Evolutionary conservation across 2,888 invertebrate species (phyloP).

Genomic region (Micoletzkya japonica): DNA sequence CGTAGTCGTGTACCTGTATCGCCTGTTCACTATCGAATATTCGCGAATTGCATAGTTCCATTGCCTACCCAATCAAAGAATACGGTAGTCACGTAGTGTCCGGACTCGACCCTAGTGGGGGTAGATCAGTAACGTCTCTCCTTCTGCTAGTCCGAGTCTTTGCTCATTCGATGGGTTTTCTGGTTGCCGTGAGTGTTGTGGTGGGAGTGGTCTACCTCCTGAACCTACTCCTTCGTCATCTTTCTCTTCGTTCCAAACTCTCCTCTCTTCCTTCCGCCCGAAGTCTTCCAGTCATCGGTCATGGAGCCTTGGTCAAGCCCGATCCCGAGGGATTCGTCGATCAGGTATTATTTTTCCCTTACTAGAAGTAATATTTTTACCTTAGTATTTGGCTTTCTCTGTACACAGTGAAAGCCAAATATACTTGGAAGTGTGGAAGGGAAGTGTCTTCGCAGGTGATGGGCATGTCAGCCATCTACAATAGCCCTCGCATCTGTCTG

Average conservation of each 20-base stretch:
- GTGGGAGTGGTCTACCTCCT: constrained; percentile 4
- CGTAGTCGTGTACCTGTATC: no score
- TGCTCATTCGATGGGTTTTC: constrained; percentile 22
- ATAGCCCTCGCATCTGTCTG: constrained; percentile 50
- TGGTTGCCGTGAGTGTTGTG: not conserved
- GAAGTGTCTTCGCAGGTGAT: constrained; percentile 40
- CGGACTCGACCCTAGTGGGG: no score
- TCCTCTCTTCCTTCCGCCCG: constrained; percentile 10
- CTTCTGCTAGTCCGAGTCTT: no score
- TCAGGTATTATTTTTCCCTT: constrained; percentile 31
- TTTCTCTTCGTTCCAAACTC: constrained; percentile 2
- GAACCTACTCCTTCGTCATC: not conserved
- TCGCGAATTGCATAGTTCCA: no score
- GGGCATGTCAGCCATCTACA: constrained; percentile 57
- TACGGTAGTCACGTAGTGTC: no score
- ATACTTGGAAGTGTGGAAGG: not conserved
- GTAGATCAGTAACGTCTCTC: no score
- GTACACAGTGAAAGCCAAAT: not conserved
- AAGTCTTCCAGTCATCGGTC: constrained; percentile 71
- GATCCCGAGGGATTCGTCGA: constrained; percentile 69
- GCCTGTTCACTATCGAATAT: no score
- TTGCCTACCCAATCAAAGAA: no score
- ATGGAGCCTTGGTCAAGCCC: constrained; percentile 71
- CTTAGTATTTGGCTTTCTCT: no score
- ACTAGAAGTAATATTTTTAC: no score